phyloP scores from a whole-genome alignment of 2,113 vertebrate species.

The Baryphthengus martii region DNA sequence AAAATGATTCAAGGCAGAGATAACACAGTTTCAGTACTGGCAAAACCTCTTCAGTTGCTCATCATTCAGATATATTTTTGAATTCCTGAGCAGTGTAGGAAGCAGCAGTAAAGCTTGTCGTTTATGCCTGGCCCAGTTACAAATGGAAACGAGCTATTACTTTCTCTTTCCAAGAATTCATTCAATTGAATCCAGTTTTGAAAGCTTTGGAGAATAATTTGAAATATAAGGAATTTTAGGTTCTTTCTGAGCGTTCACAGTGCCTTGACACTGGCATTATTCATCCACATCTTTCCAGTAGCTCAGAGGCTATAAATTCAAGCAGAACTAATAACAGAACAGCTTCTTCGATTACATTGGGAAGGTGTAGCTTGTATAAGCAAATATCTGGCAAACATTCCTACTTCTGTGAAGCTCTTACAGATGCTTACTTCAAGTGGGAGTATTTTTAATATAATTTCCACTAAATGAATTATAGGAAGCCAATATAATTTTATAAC shows the following conservation, averaged over 20 bases:
- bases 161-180: constrained; percentile 53
- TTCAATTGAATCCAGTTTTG: constrained; percentile 30
- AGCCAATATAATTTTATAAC: constrained; percentile 33
- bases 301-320: not conserved
- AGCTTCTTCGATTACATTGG: not conserved
- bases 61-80: not conserved
- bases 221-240: constrained; percentile 13
- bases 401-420: not conserved
- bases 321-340: constrained; percentile 49
- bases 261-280: not conserved
- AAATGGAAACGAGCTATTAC: constrained; percentile 25
- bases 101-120: constrained; percentile 20
- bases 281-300: not conserved
- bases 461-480: constrained; percentile 47
- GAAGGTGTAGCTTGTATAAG: constrained; percentile 46
- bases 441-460: constrained; percentile 43
- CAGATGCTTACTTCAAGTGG: constrained; percentile 9
- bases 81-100: constrained; percentile 16
- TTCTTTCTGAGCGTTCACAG: not conserved
- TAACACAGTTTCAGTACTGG: not conserved
- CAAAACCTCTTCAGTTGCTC: constrained; percentile 35
- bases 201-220: constrained; percentile 39
- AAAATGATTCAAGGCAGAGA: constrained; percentile 36
- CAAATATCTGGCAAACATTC: constrained; percentile 24
- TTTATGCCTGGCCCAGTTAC: constrained; percentile 49